Percentiles rank a stretch among this genome's conserved stretches.
Evolutionary conservation across 2,888 invertebrate genomes (phyloP).

Genomic region (Dichetophora obliterata): DNA sequence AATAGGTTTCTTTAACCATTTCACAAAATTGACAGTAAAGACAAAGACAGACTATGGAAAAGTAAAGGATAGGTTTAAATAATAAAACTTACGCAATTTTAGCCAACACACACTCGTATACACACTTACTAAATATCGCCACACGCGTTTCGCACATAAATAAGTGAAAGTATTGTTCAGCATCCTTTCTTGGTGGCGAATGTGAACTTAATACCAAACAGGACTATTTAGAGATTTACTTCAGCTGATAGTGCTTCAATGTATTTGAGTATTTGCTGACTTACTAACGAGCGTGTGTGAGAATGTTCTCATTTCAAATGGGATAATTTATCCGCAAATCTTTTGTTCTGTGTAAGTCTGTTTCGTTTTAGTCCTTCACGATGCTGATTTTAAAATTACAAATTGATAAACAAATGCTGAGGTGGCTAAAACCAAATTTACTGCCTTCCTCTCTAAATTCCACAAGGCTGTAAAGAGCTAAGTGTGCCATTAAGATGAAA

Average conservation of each 20-base stretch:
- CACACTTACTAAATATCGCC: not conserved
- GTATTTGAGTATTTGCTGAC: not conserved
- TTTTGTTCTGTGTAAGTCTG: not conserved
- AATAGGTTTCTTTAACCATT: not conserved
- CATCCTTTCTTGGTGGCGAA: conserved; percentile 6
- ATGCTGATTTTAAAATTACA: conserved; percentile 23
- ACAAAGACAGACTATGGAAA: not conserved
- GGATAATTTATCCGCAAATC: not conserved
- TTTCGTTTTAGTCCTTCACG: not conserved
- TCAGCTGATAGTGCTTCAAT: conserved; percentile 12
- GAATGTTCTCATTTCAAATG: not conserved
- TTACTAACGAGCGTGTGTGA: not conserved
- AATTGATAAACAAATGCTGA: conserved; percentile 52
- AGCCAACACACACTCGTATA: not conserved
- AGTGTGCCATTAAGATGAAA: conserved; percentile 17
- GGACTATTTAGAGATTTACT: conserved; percentile 28
- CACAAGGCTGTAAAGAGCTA: not conserved
- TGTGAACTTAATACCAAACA: conserved; percentile 15
- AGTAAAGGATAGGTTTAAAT: conserved; percentile 6
- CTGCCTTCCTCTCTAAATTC: not conserved
- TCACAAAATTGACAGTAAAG: not conserved
- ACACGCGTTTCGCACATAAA: conserved; percentile 26
- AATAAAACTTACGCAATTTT: conserved; percentile 4
- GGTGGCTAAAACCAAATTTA: conserved; percentile 45
- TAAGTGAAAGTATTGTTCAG: conserved; percentile 16